Evolutionary conservation across 2,797 vertebrate species (phyloP).

Genomic region (Kryptolebias ocellatus): DNA sequence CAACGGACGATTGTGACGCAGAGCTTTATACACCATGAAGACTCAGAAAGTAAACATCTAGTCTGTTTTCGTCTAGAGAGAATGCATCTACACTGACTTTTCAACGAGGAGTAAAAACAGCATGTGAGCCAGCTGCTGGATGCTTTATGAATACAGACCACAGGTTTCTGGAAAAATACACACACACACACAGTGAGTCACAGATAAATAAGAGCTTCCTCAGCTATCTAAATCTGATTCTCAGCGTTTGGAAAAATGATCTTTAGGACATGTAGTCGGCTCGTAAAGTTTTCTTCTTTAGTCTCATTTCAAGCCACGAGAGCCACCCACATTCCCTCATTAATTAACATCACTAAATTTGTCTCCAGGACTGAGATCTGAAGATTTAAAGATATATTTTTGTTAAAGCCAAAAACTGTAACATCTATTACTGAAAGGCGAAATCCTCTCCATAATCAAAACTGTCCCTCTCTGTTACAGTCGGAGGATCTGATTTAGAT

Average conservation of each 20-base stretch:
- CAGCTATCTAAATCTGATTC: neutral
- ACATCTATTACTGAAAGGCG: constrained; percentile 14
- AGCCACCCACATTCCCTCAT: constrained; percentile 14
- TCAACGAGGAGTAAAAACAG: neutral
- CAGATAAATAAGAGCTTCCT: neutral
- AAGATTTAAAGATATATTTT: neutral
- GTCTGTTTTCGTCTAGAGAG: too few species aligned
- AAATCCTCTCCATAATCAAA: constrained; percentile 14
- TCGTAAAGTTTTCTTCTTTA: neutral
- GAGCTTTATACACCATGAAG: too few species aligned
- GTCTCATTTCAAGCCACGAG: neutral
- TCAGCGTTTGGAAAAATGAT: neutral
- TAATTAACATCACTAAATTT: neutral
- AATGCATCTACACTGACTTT: too few species aligned
- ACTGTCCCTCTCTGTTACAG: neutral
- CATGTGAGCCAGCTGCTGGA: constrained; percentile 3
- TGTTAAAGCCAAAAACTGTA: constrained; percentile 52
- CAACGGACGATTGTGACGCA: too few species aligned
- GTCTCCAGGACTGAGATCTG: constrained; percentile 2
- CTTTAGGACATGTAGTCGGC: neutral
- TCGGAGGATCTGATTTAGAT: constrained; percentile 5
- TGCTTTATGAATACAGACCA: constrained; percentile 49
- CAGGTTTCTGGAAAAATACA: constrained; percentile 9
- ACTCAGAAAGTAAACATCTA: too few species aligned
- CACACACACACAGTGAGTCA: neutral